A percentile compares a stretch with the other conserved stretches of the same genome.
Evolutionary conservation across 53 echinoderm and acorn worm species (phyloP).

Genomic region (Astropecten irregularis): DNA sequence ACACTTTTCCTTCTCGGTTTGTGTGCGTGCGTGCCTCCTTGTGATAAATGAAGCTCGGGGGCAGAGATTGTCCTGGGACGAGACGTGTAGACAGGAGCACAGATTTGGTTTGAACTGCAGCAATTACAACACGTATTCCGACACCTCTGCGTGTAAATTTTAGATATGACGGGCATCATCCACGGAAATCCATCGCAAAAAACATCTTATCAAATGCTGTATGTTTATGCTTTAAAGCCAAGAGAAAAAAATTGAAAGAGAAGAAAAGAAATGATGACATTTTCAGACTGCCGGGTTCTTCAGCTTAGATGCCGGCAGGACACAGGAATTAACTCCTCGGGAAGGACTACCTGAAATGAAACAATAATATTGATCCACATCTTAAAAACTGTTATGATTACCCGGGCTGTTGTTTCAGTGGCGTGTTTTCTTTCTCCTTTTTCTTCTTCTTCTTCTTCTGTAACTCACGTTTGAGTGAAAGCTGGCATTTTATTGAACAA

Average conservation of each 20-base stretch:
- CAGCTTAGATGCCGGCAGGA: background rate
- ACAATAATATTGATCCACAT: conserved; percentile 23
- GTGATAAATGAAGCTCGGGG: conserved; percentile 35
- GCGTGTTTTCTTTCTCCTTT: too few species aligned
- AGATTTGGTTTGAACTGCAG: conserved; percentile 57
- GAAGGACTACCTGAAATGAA: background rate
- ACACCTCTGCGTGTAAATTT: conserved; percentile 53
- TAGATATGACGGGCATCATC: conserved; percentile 25
- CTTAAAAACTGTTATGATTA: background rate
- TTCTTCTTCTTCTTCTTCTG: too few species aligned
- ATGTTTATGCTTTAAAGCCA: too few species aligned
- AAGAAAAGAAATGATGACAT: conserved; percentile 5
- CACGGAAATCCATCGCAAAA: background rate
- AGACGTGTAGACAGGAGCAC: background rate
- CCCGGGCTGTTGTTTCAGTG: background rate
- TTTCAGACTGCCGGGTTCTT: background rate
- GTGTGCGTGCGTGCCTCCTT: background rate
- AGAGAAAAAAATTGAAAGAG: too few species aligned
- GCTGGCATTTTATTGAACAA: too few species aligned
- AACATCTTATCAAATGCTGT: conserved; percentile 5
- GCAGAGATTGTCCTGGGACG: too few species aligned
- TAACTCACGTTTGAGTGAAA: too few species aligned
- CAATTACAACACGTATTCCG: conserved; percentile 57
- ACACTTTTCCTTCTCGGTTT: background rate
- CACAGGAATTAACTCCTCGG: background rate